These are phyloP conservation scores for Crypturellus tataupa DNA, from an alignment of 2,797 vertebrate genomes.

Conservation along the genomic window DNA sequence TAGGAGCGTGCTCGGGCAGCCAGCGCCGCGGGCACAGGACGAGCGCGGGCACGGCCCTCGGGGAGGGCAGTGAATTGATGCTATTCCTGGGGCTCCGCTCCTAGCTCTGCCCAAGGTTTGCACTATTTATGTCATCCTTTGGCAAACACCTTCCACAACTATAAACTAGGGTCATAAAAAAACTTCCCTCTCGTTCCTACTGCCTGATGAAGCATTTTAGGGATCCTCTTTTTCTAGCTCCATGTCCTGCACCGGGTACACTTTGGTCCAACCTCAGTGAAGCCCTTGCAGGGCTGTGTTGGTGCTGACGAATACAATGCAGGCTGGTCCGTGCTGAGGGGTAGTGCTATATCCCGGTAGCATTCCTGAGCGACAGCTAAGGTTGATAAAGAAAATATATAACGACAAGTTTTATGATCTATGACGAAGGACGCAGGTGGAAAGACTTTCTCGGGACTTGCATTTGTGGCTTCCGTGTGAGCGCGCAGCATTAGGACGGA, in stretches of 20 bases:
- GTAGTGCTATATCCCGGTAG: neutral
- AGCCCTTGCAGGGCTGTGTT: neutral
- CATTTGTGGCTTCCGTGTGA: neutral
- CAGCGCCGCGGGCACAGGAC: neutral
- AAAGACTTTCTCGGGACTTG: neutral
- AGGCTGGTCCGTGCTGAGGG: neutral
- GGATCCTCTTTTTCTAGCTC: neutral
- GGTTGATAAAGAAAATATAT: slow-evolving; percentile 28
- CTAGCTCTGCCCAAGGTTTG: neutral
- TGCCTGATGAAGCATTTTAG: slow-evolving; percentile 1
- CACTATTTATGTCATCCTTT: slow-evolving; percentile 12
- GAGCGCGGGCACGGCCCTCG: no score
- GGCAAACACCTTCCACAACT: neutral
- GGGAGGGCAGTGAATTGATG: fast-evolving
- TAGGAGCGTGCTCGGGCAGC: neutral
- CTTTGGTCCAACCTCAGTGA: neutral
- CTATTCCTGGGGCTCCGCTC: neutral
- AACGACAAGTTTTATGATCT: neutral
- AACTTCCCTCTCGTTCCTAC: neutral
- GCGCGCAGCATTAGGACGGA: neutral
- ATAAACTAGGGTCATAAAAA: neutral
- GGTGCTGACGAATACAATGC: neutral
- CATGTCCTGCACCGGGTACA: fast-evolving
- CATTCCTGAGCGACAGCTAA: slow-evolving; percentile 46
- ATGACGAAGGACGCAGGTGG: neutral